Conservation (phyloP, 2,797 vertebrate genomes). For the Monodelphis domestica region DNA sequence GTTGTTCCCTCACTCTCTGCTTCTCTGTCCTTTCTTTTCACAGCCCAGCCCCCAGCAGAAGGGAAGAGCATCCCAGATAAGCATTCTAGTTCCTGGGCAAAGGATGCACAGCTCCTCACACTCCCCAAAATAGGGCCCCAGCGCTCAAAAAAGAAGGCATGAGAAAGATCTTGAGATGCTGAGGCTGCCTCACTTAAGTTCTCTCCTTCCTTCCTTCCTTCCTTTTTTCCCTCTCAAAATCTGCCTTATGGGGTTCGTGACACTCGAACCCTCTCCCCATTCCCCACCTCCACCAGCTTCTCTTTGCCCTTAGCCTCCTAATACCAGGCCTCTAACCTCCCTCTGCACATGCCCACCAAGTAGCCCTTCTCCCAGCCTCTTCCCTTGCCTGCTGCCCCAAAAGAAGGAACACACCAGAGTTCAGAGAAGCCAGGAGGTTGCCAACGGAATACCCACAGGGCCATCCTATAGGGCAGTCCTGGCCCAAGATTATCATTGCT, state of each 20-base stretch:
- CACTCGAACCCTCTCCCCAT: neutral
- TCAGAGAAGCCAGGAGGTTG: neutral
- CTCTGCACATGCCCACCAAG: neutral
- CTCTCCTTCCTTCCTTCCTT: neutral
- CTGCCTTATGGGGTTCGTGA: neutral
- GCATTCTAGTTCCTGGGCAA: neutral
- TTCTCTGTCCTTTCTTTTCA: neutral
- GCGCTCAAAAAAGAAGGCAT: conserved; percentile 3
- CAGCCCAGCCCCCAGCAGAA: neutral
- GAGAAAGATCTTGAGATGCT: neutral
- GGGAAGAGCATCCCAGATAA: neutral
- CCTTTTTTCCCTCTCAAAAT: neutral
- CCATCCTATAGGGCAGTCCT: neutral
- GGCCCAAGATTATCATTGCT: neutral
- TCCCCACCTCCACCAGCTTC: neutral
- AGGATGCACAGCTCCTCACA: neutral
- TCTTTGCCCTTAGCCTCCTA: neutral
- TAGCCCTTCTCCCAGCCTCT: conserved; percentile 40
- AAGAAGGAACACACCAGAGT: neutral
- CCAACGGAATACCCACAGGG: neutral
- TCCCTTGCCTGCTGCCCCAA: conserved; percentile 1
- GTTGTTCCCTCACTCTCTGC: neutral
- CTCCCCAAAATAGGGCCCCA: neutral
- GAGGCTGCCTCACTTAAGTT: neutral
- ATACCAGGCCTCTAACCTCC: neutral